phyloP scores from a whole-genome alignment of 2,797 vertebrate species.

The Acanthopagrus latus region DNA sequence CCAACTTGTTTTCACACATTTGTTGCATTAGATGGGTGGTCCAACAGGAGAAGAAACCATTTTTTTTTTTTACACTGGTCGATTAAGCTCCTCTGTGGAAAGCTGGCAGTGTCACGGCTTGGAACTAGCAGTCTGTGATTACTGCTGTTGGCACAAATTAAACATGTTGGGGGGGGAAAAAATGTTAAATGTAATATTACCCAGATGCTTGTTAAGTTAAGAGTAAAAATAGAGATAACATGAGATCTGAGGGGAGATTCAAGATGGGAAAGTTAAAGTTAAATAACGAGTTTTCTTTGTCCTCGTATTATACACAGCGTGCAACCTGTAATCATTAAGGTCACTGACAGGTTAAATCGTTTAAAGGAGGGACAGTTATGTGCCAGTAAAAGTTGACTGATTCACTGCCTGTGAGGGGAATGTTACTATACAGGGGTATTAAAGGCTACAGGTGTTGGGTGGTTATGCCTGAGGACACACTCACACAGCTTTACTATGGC shows the following conservation, averaged over 20 bases:
- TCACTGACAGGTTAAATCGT: background rate
- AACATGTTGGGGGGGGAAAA: background rate
- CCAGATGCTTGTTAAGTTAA: background rate
- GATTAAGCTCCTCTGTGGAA: background rate
- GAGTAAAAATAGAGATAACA: no score
- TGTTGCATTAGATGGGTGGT: background rate
- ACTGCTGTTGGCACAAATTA: slow-evolving; percentile 10
- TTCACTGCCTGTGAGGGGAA: background rate
- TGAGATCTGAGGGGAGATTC: background rate
- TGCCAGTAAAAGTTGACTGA: slow-evolving; percentile 1
- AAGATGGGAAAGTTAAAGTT: background rate
- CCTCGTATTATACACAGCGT: background rate
- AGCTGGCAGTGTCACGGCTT: background rate
- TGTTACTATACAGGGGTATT: background rate
- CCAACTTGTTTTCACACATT: background rate
- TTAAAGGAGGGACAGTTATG: background rate
- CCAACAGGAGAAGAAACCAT: background rate
- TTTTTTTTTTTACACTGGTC: background rate
- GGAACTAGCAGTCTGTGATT: background rate
- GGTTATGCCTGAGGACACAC: background rate
- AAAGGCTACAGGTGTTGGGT: slow-evolving; percentile 14
- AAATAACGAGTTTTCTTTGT: background rate
- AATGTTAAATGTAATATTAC: background rate
- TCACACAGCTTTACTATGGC: background rate
- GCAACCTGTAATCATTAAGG: background rate